A percentile compares a stretch with the other conserved stretches of the same genome.
phyloP scores from a whole-genome alignment of 2,797 vertebrate species.

The Etheostoma nigrum region DNA sequence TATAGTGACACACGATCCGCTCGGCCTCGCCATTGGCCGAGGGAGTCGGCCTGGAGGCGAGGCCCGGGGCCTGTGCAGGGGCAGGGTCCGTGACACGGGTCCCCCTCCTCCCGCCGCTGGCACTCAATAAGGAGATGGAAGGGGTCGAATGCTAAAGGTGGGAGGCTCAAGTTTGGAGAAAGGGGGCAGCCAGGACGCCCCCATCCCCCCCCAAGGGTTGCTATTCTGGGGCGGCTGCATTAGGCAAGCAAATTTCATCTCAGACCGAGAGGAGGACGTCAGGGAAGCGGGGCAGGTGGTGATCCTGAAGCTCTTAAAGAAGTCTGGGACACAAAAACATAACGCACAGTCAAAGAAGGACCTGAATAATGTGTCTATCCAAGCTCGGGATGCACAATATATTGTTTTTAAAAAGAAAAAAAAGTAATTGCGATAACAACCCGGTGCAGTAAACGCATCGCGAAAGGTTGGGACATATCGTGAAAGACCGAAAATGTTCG shows the following conservation, averaged over 20 bases:
- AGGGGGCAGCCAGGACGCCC: slow-evolving; percentile 56
- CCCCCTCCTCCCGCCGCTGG: slow-evolving; percentile 76
- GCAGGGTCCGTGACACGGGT: slow-evolving; percentile 74
- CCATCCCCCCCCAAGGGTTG: slow-evolving; percentile 63
- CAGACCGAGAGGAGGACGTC: slow-evolving; percentile 48
- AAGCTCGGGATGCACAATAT: too few relatives aligned
- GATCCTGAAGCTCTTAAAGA: slow-evolving; percentile 35
- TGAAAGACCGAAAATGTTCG: too few relatives aligned
- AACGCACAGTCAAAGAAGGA: slow-evolving; percentile 31
- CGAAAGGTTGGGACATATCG: too few relatives aligned
- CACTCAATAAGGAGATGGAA: slow-evolving; percentile 88
- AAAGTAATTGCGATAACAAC: too few relatives aligned
- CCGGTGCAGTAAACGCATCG: too few relatives aligned
- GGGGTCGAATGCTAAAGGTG: slow-evolving; percentile 73
- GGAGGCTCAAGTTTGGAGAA: slow-evolving; percentile 84
- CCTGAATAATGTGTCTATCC: neutral
- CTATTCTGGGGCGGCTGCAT: slow-evolving; percentile 90
- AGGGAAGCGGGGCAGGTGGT: slow-evolving; percentile 52
- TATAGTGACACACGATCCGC: slow-evolving; percentile 94
- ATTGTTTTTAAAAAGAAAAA: too few relatives aligned
- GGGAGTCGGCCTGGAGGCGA: slow-evolving; percentile 47
- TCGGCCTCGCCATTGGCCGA: slow-evolving; percentile 87
- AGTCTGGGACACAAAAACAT: slow-evolving; percentile 41
- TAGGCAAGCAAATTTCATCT: slow-evolving; percentile 81
- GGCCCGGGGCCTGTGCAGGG: slow-evolving; percentile 40